Base-by-base conservation (phyloP, 2,888 invertebrate species). In the Abscondita cerata region DNA sequence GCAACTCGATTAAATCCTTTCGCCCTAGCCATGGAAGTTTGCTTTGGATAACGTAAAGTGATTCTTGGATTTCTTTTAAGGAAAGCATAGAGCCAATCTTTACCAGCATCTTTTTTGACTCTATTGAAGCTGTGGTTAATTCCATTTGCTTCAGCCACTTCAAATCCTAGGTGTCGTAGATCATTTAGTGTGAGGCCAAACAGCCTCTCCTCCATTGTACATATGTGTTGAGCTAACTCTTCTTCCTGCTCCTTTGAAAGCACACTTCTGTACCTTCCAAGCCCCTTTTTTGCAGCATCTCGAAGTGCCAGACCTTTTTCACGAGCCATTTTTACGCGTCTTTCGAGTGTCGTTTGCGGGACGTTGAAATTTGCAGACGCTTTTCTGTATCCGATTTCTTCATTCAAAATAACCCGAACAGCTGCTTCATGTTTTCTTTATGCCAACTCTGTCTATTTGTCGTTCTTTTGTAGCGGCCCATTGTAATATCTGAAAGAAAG, bases 241-340 rank as follows among this genome's bases (percentile, higher is more conserved):
- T 31, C 20, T 33, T 44, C 54, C 44, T 54, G 33, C 6, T 3
- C 33, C 33, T 54, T 34, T 44, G 54, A 13, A 44, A 46, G 44
- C 25, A 54, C 25, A 12, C 20, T 19, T 20, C 8, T 34, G 34
- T 34, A 51, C 13, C 51, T 15, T 11, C 51, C 34, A 34, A 51
- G 16, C 13, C 11, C 2, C 36, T 51, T 52, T 51, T 36, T 15
- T 46, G n/a, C n/a, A n/a, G n/a, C n/a, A n/a, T n/a, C n/a, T n/a
- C n/a, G n/a, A n/a, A n/a, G n/a, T n/a, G n/a, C n/a, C n/a, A n/a
- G n/a, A n/a, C n/a, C n/a, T n/a, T n/a, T n/a, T n/a, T n/a, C n/a
- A n/a, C n/a, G n/a, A n/a, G n/a, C n/a, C n/a, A n/a, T n/a, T n/a
- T n/a, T n/a, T n/a, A n/a, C n/a, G n/a, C n/a, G n/a, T n/a, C n/a